These are phyloP conservation scores for Danio jaintianensis DNA, from an alignment of 2,797 vertebrate species.

Conservation along the genomic window DNA sequence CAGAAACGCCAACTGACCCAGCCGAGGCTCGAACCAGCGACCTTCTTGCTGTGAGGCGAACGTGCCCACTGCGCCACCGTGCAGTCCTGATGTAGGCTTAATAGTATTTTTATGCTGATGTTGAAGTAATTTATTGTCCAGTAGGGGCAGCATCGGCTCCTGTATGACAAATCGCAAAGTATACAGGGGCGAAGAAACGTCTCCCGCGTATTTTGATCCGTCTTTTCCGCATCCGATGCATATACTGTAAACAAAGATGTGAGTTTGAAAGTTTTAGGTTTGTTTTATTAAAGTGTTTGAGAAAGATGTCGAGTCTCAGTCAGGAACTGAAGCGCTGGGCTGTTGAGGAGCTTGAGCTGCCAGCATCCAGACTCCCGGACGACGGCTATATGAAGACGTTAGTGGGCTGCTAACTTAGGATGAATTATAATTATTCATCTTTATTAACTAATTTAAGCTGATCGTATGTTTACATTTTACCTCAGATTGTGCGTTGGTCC, in stretches of 20 bases:
- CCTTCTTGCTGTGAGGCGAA: no score
- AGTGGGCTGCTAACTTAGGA: conserved; percentile 17
- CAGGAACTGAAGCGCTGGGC: conserved; percentile 80
- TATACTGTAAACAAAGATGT: neutral
- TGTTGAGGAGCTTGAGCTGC: conserved; percentile 77
- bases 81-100: no score
- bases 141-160: conserved; percentile 21
- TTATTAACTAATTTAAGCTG: neutral
- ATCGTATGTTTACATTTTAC: neutral
- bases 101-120: no score
- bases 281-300: neutral
- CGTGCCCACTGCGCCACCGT: no score
- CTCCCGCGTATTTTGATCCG: conserved; percentile 30
- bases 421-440: neutral
- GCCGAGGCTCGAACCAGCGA: no score
- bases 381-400: conserved; percentile 80
- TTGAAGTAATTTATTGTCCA: neutral
- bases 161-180: neutral
- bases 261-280: neutral
- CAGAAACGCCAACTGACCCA: no score
- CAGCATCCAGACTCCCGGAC: conserved; percentile 72
- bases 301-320: conserved; percentile 66
- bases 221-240: neutral
- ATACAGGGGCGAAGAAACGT: conserved; percentile 1
- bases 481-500: conserved; percentile 80